Percentiles rank a stretch among this genome's conserved stretches.
phyloP scores from a whole-genome alignment of 2,797 vertebrate species.

The Margarornis squamiger region DNA sequence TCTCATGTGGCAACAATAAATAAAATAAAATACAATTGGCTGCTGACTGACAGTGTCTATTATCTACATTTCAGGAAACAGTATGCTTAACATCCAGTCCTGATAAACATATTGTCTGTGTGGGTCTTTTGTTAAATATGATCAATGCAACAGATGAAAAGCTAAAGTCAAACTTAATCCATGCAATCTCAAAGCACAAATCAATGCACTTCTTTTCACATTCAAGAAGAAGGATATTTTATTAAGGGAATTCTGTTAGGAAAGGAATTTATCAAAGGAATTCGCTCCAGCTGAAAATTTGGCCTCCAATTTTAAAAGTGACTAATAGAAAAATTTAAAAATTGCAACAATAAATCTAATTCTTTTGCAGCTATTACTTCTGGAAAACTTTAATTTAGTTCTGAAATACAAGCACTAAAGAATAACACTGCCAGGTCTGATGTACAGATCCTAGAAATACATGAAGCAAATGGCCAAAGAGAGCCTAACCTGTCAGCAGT shows the following conservation, averaged over 20 bases:
- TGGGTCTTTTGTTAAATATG: not conserved
- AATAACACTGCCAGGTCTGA: not conserved
- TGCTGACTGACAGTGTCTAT: not conserved
- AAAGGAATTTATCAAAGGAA: not conserved
- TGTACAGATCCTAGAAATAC: not conserved
- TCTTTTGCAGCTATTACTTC: not conserved
- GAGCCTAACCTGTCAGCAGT: slow-evolving; percentile 2
- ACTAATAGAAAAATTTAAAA: slow-evolving; percentile 5
- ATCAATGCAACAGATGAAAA: slow-evolving; percentile 32
- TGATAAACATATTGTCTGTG: not conserved
- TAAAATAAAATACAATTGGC: not conserved
- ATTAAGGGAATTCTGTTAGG: not conserved
- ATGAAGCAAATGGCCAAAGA: not conserved
- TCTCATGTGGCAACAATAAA: not conserved
- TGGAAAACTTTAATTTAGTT: not conserved
- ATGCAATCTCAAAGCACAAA: not conserved
- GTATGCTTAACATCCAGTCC: not conserved
- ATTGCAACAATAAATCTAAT: not conserved
- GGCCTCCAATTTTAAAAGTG: not conserved
- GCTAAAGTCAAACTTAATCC: slow-evolving; percentile 4
- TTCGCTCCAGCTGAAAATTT: not conserved
- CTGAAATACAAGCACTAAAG: not conserved
- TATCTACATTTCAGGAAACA: not conserved
- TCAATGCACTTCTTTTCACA: not conserved
- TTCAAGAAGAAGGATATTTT: not conserved